phyloP scores from a whole-genome alignment of 2,113 vertebrate species.

The Centrocercus urophasianus region DNA sequence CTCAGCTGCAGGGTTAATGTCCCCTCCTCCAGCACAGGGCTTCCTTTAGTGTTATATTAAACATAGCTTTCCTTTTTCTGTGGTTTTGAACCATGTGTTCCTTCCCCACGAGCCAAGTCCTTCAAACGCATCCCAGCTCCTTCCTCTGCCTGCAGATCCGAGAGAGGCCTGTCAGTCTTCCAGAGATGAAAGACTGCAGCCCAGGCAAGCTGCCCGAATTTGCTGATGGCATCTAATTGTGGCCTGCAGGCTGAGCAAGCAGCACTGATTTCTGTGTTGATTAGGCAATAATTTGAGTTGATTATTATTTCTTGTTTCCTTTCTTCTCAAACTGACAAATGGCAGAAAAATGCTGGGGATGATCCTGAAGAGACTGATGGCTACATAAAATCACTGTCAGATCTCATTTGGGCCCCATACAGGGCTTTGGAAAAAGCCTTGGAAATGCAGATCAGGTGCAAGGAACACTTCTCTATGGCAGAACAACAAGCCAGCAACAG shows the following conservation, averaged over 20 bases:
- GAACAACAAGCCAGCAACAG: neutral
- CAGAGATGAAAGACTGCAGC: conserved; percentile 59
- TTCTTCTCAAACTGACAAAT: conserved; percentile 62
- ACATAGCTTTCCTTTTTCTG: neutral
- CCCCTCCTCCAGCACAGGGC: neutral
- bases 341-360: conserved; percentile 48
- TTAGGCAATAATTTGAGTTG: conserved; percentile 66
- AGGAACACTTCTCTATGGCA: neutral
- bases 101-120: neutral
- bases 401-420: neutral
- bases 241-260: conserved; percentile 60
- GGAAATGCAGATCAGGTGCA: neutral
- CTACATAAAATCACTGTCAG: conserved; percentile 10
- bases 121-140: neutral
- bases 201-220: conserved; percentile 68
- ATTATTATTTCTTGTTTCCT: conserved; percentile 52
- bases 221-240: conserved; percentile 72
- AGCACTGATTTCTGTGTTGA: conserved; percentile 62
- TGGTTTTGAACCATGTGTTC: neutral
- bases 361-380: conserved; percentile 31
- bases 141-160: conserved; percentile 34
- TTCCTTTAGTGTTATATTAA: neutral
- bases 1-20: neutral
- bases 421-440: neutral
- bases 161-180: conserved; percentile 26